Evolutionary conservation across 2,113 vertebrate species (phyloP).

Genomic region (Pedetes capensis): DNA sequence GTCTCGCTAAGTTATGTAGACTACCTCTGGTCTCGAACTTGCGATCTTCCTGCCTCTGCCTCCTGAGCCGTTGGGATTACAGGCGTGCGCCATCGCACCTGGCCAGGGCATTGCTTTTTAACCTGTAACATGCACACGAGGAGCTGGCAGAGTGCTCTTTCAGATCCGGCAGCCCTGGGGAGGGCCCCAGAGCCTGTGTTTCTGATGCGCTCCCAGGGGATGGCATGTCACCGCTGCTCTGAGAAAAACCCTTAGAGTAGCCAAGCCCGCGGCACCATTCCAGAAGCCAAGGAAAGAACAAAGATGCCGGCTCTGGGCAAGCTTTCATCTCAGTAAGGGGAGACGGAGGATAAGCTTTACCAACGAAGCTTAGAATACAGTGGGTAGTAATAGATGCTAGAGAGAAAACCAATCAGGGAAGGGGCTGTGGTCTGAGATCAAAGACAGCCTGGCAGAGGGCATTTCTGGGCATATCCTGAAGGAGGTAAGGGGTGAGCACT

Average conservation of each 20-base stretch:
- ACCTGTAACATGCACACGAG: too few relatives aligned
- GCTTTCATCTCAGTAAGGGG: background rate
- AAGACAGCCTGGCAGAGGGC: background rate
- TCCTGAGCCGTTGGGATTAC: too few relatives aligned
- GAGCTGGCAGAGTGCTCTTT: too few relatives aligned
- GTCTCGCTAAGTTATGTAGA: too few relatives aligned
- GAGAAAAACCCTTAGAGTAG: background rate
- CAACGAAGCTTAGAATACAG: background rate
- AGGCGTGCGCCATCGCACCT: too few relatives aligned
- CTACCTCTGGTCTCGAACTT: too few relatives aligned
- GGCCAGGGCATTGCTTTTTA: background rate
- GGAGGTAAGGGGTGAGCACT: background rate
- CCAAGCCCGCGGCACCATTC: background rate
- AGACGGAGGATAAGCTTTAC: background rate
- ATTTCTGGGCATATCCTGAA: background rate
- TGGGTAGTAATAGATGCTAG: background rate
- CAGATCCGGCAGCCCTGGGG: too few relatives aligned
- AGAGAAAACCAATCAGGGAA: background rate
- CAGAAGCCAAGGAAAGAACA: background rate
- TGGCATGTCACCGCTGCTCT: too few relatives aligned
- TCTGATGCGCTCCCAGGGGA: background rate
- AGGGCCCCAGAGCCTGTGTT: background rate
- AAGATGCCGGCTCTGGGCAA: background rate
- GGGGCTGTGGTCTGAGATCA: background rate
- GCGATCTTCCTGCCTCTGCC: too few relatives aligned